Evolutionary conservation across 2,888 invertebrate genomes (phyloP), one percentile per base, ranked within the genome.

Genomic region (Druceiella hillmani): DNA sequence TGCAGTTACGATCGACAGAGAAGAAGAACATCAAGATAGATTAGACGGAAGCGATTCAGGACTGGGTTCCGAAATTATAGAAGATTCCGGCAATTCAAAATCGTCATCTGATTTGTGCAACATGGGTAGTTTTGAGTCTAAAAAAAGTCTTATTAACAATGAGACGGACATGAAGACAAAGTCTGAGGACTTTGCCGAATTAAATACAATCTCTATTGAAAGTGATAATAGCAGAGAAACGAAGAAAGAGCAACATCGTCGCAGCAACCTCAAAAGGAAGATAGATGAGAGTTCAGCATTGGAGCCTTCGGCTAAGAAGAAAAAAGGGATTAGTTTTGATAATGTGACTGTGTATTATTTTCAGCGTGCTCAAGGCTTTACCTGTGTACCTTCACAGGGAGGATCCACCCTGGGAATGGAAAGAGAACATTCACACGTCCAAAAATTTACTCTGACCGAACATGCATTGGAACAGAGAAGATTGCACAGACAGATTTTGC

Each of bases 271-370:
- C 34, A 88, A 87, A 63, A 66, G 84, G 41, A 78, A 78, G 60
- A 57, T 62, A 14, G 54, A 59, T 57, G 58, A 65, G 53, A 57
- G 62, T 37, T 64, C 66, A 37, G 64, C 62, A 32, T 66, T 66
- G 27, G 70, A 67, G 48, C 64, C 70, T 3, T 62, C 66, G 13
- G 51, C 60, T 43, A 85, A 82, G 57, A 78, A 78, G 55, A 90
- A 87, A 64, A 81, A 84, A 51, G 81, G 79, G 27, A 91, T 97
- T 45, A 80, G 83, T 48, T 97, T 97, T 61, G 87, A 92, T 52
- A 85, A 81, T 48, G 95, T 97, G 1, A 91, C 91, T 12, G 93
- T 97, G 6, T 97, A 81, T 64, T 97, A 95, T 66, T 97, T 98
- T 66, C 90, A 91, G 2, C 75, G 97, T 55, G 79, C 90, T 36